A percentile compares a stretch with the other conserved stretches of the same genome.
phyloP scores from a whole-genome alignment of 2,888 invertebrate species.

The Brenthis hecate region DNA sequence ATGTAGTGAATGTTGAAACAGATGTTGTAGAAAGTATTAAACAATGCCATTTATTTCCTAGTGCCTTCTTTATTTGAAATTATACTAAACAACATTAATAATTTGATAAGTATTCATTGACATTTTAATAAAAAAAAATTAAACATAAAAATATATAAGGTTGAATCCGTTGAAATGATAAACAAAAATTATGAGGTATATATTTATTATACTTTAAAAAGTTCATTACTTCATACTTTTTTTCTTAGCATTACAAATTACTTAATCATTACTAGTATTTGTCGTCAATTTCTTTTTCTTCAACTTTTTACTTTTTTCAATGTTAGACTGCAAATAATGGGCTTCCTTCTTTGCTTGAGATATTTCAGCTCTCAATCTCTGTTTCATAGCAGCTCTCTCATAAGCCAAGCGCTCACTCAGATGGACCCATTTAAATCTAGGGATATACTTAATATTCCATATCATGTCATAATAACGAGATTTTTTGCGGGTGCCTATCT shows the following conservation, averaged over 20 bases:
- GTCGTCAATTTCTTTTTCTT: constrained; percentile 69
- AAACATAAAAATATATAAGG: too few species aligned
- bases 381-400: constrained; percentile 94
- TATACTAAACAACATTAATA: too few species aligned
- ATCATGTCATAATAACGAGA: constrained; percentile 94
- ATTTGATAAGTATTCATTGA: too few species aligned
- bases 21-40: neutral
- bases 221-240: too few species aligned
- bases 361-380: constrained; percentile 92
- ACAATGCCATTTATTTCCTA: neutral
- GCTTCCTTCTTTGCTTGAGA: constrained; percentile 95
- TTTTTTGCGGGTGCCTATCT: constrained; percentile 92
- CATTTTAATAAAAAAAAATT: too few species aligned
- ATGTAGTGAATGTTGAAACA: neutral
- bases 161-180: neutral
- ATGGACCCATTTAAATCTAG: constrained; percentile 98
- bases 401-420: constrained; percentile 96
- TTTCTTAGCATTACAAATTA: neutral
- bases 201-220: neutral
- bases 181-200: neutral
- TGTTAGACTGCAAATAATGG: constrained; percentile 91
- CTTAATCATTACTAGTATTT: constrained; percentile 35
- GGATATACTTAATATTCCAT: constrained; percentile 98
- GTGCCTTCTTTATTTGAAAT: too few species aligned
- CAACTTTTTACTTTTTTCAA: constrained; percentile 89